Evolutionary conservation across 2,888 invertebrate species (phyloP).

Genomic region (Lycaena phlaeas): DNA sequence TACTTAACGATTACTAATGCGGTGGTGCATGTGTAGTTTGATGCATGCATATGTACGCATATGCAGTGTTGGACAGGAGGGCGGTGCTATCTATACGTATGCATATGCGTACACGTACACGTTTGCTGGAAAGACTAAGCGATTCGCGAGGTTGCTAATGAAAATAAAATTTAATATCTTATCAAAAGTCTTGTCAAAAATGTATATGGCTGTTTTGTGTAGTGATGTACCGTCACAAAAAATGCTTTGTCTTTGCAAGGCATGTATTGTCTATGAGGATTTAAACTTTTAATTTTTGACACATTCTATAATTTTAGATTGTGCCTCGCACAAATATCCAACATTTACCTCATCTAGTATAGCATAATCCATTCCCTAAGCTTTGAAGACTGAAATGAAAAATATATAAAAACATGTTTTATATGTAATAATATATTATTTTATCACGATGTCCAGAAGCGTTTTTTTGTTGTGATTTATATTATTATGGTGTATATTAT

Average conservation of each 20-base stretch:
- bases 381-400: constrained; percentile 24
- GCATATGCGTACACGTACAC: too few species aligned
- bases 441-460: neutral
- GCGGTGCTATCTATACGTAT: too few species aligned
- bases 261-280: neutral
- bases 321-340: neutral
- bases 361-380: constrained; percentile 22
- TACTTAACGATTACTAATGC: too few species aligned
- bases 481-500: neutral
- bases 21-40: too few species aligned
- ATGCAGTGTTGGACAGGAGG: too few species aligned
- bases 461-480: neutral
- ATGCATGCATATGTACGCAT: too few species aligned
- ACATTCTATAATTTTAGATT: neutral
- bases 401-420: neutral
- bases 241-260: neutral
- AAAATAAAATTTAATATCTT: too few species aligned
- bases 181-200: too few species aligned
- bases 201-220: neutral
- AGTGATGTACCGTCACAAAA: neutral
- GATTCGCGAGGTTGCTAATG: too few species aligned
- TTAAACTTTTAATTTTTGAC: neutral
- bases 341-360: constrained; percentile 13
- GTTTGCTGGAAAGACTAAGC: too few species aligned
- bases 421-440: neutral